Evolutionary conservation across 2,888 invertebrate species (phyloP).

Genomic region (Monochamus alternatus): DNA sequence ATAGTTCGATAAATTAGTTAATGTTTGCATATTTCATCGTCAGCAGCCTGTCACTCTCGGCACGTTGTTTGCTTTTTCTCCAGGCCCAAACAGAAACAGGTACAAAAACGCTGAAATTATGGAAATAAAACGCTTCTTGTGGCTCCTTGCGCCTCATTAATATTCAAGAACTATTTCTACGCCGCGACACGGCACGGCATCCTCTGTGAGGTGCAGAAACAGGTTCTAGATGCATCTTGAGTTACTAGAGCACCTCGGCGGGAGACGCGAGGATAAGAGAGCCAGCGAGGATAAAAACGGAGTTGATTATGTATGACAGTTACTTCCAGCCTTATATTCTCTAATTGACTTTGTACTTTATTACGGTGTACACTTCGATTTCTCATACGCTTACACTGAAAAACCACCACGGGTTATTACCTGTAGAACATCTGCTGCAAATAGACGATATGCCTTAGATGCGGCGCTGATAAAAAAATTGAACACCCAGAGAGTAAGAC

Average conservation of each 20-base stretch:
- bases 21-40: too few relatives aligned
- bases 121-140: constrained; percentile 27
- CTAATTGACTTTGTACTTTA: constrained; percentile 37
- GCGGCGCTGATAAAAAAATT: constrained; percentile 15
- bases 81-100: constrained; percentile 18
- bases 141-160: constrained; percentile 19
- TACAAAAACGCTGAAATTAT: constrained; percentile 33
- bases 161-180: constrained; percentile 30
- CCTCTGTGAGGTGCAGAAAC: constrained; percentile 38
- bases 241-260: constrained; percentile 55
- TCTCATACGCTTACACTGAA: constrained; percentile 24
- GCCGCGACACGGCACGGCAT: constrained; percentile 11
- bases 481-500: constrained; percentile 21
- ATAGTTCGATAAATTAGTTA: too few relatives aligned
- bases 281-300: constrained; percentile 31
- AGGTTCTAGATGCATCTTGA: constrained; percentile 55
- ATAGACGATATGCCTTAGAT: constrained; percentile 25
- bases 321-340: constrained; percentile 35
- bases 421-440: constrained; percentile 33
- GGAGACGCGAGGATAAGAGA: constrained; percentile 38
- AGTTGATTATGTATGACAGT: constrained; percentile 36
- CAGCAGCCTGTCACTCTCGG: background rate
- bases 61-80: background rate
- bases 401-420: constrained; percentile 12
- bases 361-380: constrained; percentile 27